These are phyloP conservation scores for Hypselothyrea guttata DNA, from an alignment of 2,888 invertebrate genomes.

Conservation along the genomic window DNA sequence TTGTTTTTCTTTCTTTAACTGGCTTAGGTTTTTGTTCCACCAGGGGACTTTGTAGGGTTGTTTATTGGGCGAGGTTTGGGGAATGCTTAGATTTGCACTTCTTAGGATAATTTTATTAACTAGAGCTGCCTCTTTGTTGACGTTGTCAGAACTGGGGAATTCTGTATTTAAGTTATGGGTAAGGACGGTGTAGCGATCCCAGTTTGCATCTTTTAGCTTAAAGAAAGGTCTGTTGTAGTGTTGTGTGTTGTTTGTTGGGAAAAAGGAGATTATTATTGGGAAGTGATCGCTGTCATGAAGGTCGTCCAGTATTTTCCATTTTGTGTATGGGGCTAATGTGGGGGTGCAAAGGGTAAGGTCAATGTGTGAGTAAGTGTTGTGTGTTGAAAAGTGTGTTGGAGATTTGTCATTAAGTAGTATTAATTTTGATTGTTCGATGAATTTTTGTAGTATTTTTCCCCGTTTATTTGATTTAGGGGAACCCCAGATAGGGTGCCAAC, in stretches of 20 bases:
- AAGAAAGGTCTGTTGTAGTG: conserved; percentile 3
- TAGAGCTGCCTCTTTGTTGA: too few relatives aligned
- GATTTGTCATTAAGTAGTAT: conserved; percentile 12
- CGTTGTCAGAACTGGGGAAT: too few relatives aligned
- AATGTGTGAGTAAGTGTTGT: conserved; percentile 7
- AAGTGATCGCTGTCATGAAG: conserved; percentile 26
- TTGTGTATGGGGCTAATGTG: conserved; percentile 4
- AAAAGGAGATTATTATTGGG: conserved; percentile 15
- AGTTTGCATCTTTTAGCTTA: conserved; percentile 6
- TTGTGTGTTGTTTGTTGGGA: conserved; percentile 3
- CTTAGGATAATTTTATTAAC: too few relatives aligned
- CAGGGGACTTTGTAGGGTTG: too few relatives aligned
- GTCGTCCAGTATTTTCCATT: conserved; percentile 16
- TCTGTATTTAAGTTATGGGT: too few relatives aligned
- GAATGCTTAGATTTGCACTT: too few relatives aligned
- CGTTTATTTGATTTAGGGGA: conserved; percentile 1
- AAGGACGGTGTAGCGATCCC: too few relatives aligned
- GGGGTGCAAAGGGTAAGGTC: conserved; percentile 2
- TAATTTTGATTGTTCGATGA: not conserved
- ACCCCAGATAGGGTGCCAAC: conserved; percentile 10
- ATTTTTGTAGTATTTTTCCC: conserved; percentile 14
- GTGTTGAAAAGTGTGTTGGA: conserved; percentile 8
- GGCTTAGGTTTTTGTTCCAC: too few relatives aligned
- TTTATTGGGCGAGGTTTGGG: too few relatives aligned
- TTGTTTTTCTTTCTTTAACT: too few relatives aligned